Evolutionary conservation across 2,113 vertebrate species (phyloP).

Genomic region (Malurus elegans): DNA sequence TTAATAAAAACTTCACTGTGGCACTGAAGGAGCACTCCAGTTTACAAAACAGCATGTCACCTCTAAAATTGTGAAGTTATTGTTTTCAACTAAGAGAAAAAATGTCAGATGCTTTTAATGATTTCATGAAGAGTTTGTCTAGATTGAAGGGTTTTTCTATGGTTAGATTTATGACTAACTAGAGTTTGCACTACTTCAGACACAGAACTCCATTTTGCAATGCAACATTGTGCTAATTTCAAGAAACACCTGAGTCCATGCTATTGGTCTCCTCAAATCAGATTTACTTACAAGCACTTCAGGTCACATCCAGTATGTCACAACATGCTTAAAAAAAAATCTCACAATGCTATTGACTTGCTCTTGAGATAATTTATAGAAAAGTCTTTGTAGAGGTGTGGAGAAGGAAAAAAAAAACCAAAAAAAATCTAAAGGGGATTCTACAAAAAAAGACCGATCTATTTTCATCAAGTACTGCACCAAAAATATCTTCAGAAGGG

Average conservation of each 20-base stretch:
- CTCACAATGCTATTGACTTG: neutral
- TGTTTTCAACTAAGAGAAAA: neutral
- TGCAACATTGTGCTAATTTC: neutral
- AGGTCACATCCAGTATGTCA: neutral
- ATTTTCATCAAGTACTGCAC: neutral
- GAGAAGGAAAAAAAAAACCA: neutral
- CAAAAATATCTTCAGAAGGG: slow-evolving; percentile 1
- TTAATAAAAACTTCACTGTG: neutral
- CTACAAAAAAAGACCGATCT: neutral
- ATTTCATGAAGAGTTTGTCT: neutral
- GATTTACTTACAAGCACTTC: neutral
- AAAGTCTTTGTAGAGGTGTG: neutral
- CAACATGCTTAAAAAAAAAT: neutral
- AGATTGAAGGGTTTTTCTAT: neutral
- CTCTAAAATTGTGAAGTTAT: neutral
- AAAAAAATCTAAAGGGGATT: neutral
- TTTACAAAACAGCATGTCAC: neutral
- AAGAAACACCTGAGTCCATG: neutral
- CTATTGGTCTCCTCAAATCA: neutral
- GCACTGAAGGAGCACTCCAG: neutral
- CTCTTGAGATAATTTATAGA: neutral
- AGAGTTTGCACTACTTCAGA: neutral
- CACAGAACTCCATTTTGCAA: neutral
- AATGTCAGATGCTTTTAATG: neutral
- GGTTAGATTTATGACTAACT: neutral